Evolutionary conservation across 2,113 vertebrate species (phyloP).

Genomic region (Megalops atlanticus): DNA sequence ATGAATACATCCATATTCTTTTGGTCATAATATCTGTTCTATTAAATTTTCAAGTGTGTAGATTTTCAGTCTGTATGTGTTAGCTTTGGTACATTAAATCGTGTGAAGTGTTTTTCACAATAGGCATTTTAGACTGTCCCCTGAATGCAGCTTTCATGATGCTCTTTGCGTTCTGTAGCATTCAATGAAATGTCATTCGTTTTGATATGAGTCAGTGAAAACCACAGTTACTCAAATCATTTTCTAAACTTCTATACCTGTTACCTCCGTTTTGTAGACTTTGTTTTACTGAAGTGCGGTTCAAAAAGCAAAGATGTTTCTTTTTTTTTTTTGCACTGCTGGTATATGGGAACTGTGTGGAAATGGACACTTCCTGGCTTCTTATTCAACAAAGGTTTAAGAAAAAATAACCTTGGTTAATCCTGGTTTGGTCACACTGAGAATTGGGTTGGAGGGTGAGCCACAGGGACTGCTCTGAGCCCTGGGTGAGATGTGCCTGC

Average conservation of each 20-base stretch:
- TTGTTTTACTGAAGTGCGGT: neutral
- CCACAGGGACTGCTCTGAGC: neutral
- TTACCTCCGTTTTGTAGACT: neutral
- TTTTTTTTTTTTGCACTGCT: neutral
- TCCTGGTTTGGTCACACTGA: neutral
- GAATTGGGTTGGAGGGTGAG: neutral
- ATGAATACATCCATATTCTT: too few species aligned
- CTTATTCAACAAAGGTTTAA: slow-evolving; percentile 6
- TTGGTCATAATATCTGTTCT: too few species aligned
- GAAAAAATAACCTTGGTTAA: neutral
- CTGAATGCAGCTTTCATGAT: neutral
- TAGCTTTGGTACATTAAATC: too few species aligned
- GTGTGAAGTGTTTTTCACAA: too few species aligned
- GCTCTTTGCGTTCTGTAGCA: neutral
- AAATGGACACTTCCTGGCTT: slow-evolving; percentile 3
- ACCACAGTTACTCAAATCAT: too few species aligned
- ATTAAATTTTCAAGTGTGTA: too few species aligned
- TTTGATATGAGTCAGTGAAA: too few species aligned
- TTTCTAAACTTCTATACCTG: too few species aligned
- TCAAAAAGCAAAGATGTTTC: neutral
- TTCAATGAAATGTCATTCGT: neutral
- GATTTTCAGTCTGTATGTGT: too few species aligned
- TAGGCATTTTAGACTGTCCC: too few species aligned
- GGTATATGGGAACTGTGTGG: neutral
- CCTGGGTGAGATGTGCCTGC: neutral